Percentiles rank a stretch among this genome's conserved stretches.
phyloP scores from a whole-genome alignment of 2,113 vertebrate genomes.

The Heloderma charlesbogerti region DNA sequence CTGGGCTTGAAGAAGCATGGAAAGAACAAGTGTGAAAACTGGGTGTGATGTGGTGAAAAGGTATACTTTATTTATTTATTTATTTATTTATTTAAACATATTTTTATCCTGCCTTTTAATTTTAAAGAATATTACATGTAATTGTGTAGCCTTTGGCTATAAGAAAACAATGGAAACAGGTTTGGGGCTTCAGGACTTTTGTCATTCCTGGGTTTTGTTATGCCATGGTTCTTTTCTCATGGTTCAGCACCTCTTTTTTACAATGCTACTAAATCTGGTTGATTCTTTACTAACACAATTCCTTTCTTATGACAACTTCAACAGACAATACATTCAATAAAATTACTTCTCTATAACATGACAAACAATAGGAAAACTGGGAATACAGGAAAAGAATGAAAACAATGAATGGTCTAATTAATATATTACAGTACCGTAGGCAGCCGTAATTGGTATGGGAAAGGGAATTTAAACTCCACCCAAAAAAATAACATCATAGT shows the following conservation, averaged over 20 bases:
- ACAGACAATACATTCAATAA: background rate
- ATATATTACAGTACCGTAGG: background rate
- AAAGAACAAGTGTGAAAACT: background rate
- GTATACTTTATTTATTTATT: background rate
- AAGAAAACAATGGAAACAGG: background rate
- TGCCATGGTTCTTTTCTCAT: background rate
- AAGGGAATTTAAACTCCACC: background rate
- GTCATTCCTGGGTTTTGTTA: background rate
- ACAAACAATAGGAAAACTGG: background rate
- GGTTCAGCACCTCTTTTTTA: background rate
- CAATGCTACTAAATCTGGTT: background rate
- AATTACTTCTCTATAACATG: background rate
- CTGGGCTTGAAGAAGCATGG: background rate
- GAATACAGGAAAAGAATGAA: background rate
- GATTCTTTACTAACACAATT: background rate
- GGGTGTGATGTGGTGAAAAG: background rate
- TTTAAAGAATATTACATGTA: background rate
- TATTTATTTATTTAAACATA: background rate
- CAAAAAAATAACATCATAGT: background rate
- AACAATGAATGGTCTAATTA: background rate
- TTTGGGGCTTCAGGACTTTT: background rate
- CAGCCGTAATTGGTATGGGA: background rate
- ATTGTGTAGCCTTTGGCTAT: background rate
- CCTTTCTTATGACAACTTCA: background rate
- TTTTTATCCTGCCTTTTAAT: background rate